Conservation (phyloP, 2,113 vertebrate species). For the Centropristis striata region DNA sequence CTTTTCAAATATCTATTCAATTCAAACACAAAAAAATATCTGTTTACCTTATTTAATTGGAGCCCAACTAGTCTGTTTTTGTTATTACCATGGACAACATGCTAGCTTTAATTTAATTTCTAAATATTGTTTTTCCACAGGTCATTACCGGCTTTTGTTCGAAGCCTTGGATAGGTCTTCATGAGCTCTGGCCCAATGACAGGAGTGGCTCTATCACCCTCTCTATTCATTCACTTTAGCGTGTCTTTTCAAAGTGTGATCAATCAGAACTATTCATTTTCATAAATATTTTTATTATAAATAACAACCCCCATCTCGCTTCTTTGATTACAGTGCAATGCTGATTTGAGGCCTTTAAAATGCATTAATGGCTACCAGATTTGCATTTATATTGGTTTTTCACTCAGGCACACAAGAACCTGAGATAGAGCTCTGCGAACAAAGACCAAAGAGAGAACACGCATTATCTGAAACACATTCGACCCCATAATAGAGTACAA, state of each 20-base stretch:
- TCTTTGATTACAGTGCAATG: conserved; percentile 85
- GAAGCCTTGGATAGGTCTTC: conserved; percentile 40
- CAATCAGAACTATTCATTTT: conserved; percentile 77
- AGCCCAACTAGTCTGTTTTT: not conserved
- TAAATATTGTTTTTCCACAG: not conserved
- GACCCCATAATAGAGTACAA: conserved; percentile 80
- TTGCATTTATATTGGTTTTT: conserved; percentile 90
- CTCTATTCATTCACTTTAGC: conserved; percentile 56
- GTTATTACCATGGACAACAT: not conserved
- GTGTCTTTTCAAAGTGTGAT: conserved; percentile 69
- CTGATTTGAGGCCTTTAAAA: conserved; percentile 83
- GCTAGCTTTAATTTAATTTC: conserved; percentile 28
- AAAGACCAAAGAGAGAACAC: conserved; percentile 79
- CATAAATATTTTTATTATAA: conserved; percentile 84
- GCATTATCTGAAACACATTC: conserved; percentile 79
- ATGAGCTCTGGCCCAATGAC: conserved; percentile 33
- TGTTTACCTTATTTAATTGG: not conserved
- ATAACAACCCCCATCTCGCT: conserved; percentile 76
- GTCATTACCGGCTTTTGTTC: conserved; percentile 28
- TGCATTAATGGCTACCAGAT: conserved; percentile 85
- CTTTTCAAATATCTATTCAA: too few relatives aligned
- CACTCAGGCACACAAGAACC: conserved; percentile 72
- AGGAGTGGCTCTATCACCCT: conserved; percentile 36
- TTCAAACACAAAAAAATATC: too few relatives aligned
- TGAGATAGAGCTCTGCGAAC: conserved; percentile 78